These are phyloP conservation scores for Campopleginae sp. DNA, from an alignment of 2,888 invertebrate species.

Conservation along the genomic window DNA sequence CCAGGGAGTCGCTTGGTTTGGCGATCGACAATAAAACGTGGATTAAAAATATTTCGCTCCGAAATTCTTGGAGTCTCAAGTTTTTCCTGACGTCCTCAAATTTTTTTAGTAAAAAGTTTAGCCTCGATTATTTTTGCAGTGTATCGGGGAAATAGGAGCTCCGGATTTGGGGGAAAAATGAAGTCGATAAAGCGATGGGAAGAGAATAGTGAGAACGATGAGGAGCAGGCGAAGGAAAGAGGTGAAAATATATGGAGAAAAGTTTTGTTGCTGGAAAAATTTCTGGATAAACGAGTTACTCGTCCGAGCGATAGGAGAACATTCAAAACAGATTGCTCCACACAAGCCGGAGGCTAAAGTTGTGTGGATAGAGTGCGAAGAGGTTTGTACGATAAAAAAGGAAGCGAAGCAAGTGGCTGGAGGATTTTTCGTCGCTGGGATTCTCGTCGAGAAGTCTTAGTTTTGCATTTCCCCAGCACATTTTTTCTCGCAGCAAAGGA, in stretches of 20 bases:
- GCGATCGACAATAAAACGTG: not conserved
- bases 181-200: constrained; percentile 3
- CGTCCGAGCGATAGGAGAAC: constrained; percentile 59
- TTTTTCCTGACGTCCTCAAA: no score
- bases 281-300: constrained; percentile 57
- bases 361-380: not conserved
- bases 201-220: constrained; percentile 12
- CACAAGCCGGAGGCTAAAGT: constrained; percentile 7
- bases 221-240: not conserved
- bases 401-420: constrained; percentile 1
- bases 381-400: not conserved
- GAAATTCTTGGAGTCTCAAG: no score
- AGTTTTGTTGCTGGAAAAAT: constrained; percentile 60
- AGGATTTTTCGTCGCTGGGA: constrained; percentile 36
- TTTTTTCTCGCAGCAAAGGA: not conserved
- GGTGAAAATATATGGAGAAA: constrained; percentile 54
- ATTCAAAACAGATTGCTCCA: constrained; percentile 63
- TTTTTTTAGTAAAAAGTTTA: no score
- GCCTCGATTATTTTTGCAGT: constrained; percentile 11
- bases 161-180: constrained; percentile 2
- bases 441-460: constrained; percentile 1
- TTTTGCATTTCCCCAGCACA: not conserved
- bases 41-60: not conserved
- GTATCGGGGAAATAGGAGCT: constrained; percentile 3
- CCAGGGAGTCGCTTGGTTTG: not conserved